Base-by-base conservation (phyloP, 2,797 vertebrate genomes). In the Helostoma temminkii region DNA sequence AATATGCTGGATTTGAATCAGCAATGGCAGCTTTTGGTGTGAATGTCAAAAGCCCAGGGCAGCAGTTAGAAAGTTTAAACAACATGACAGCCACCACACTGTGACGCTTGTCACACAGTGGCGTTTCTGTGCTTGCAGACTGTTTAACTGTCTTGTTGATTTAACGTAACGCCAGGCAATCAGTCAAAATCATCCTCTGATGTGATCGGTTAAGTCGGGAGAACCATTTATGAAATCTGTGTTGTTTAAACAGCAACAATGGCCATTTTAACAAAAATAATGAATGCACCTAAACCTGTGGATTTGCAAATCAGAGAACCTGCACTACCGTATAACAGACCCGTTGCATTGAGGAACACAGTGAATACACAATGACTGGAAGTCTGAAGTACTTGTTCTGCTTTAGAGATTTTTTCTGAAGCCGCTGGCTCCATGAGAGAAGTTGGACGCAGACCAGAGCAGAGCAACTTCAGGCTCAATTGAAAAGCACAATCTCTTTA, bases 11-110 rank as follows among this genome's bases (percentile, higher is more conserved):
- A 22, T 14, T 41, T 56, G 41, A 60, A 67, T 66, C 30, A 73
- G 39, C 41, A 41, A 28, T 15, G n/a, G 43, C 36, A 74, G 74
- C 56, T 41, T 56, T 59, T 32, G 36, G 74, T 74, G 22, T 81
- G 61, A 69, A 64, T 87, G 64, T 83, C 78, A 83, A 18, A 61
- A 75, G 73, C 83, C 76, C 59, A 50, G 69, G 66, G 82, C 84
- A 68, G 56, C 9, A 2, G 47, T 58, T 53, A 47, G 66, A 78
- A 70, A 58, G 66, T 79, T 82, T 77, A 83, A 50, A 70, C 70
- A 59, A 71, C 60, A 52, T 85, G 89, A 88, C 90, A 91, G 76
- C 66, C 55, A 37, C 68, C 85, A 71, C 68, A 71, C 50, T 78
- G 81, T 48, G 66, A 72, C 41, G 22, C 57, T 28, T 37, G 55